These are phyloP conservation scores for Argynnis bischoffii DNA, from an alignment of 2,888 invertebrate species.

Conservation along the genomic window DNA sequence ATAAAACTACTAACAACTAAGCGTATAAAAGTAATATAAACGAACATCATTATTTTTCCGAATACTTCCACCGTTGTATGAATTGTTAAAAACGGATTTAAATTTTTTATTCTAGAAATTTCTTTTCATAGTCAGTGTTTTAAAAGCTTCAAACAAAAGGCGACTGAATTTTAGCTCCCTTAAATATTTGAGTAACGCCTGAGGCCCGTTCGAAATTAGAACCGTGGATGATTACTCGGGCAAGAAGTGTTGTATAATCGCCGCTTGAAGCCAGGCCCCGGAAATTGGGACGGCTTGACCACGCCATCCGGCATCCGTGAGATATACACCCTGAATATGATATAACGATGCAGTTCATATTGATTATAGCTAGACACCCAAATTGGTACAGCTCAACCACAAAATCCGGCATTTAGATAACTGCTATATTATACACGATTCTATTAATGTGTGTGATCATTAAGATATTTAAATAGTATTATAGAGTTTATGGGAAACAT, in stretches of 20 bases:
- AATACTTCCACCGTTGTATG: slow-evolving; percentile 24
- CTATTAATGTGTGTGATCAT: too few species aligned
- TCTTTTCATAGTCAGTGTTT: slow-evolving; percentile 30
- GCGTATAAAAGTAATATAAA: slow-evolving; percentile 8
- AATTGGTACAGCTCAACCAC: slow-evolving; percentile 18
- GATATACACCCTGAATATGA: slow-evolving; percentile 12
- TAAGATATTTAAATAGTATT: too few species aligned
- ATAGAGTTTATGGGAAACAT: too few species aligned
- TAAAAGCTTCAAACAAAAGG: slow-evolving; percentile 37
- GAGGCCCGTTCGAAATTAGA: slow-evolving; percentile 33
- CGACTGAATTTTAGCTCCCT: slow-evolving; percentile 34
- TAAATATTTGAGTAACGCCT: slow-evolving; percentile 39
- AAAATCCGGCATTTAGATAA: neutral
- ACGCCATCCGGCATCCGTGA: slow-evolving; percentile 43
- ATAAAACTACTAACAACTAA: neutral
- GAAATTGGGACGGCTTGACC: slow-evolving; percentile 65
- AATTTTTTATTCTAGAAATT: slow-evolving; percentile 28
- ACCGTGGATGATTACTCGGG: slow-evolving; percentile 32
- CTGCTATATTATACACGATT: neutral
- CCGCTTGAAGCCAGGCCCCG: slow-evolving; percentile 44
- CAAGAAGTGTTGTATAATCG: slow-evolving; percentile 38
- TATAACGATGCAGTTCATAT: slow-evolving; percentile 26
- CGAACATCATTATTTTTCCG: slow-evolving; percentile 23
- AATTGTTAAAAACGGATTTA: slow-evolving; percentile 31
- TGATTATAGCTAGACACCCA: slow-evolving; percentile 16